Evolutionary conservation across 2,888 invertebrate species (phyloP).

Genomic region (Metallyticus violacea): DNA sequence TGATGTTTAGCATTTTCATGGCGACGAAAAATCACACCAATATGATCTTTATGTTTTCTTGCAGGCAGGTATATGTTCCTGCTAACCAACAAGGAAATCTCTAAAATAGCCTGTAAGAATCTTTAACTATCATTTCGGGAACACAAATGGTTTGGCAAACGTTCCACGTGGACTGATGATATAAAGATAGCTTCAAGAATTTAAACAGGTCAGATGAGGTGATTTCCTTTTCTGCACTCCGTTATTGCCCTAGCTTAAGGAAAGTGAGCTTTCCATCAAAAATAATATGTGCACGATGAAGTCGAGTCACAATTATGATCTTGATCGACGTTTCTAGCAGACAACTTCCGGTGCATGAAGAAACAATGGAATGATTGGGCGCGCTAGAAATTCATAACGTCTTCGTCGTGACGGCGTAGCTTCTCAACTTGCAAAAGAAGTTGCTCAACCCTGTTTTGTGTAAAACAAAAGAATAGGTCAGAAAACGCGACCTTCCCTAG

Average conservation of each 20-base stretch:
- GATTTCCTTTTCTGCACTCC: not conserved
- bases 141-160: not conserved
- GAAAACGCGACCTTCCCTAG: not conserved
- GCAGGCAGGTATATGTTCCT: no score
- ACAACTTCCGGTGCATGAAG: not conserved
- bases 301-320: not conserved
- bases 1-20: no score
- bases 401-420: not conserved
- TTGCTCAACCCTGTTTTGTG: not conserved
- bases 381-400: not conserved
- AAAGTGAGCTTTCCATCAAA: not conserved
- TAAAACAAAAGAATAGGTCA: not conserved
- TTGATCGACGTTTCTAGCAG: not conserved
- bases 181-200: not conserved
- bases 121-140: no score
- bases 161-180: not conserved
- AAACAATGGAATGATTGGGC: not conserved
- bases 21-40: no score
- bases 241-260: not conserved
- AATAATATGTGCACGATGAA: not conserved
- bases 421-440: not conserved
- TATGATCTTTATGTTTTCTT: no score
- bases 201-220: not conserved
- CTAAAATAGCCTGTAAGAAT: no score
- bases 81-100: no score